These are phyloP conservation scores for Holothuria glaberrima DNA, from an alignment of 35 echinoderm and acorn worm species.

Conservation along the genomic window DNA sequence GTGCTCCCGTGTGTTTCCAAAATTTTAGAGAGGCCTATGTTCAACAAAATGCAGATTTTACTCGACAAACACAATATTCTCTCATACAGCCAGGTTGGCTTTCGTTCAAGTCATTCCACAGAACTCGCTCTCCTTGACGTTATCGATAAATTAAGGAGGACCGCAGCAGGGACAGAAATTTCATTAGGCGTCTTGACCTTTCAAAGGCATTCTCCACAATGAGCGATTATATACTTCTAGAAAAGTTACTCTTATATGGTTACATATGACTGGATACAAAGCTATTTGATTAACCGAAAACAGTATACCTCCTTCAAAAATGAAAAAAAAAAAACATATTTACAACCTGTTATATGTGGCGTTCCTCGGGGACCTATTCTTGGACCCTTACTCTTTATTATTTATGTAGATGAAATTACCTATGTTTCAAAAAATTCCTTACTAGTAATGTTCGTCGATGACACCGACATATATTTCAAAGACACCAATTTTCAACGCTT, in stretches of 20 bases:
- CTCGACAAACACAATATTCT: too few species aligned
- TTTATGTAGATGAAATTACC: not conserved
- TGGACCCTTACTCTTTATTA: constrained; percentile 5
- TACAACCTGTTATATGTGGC: not conserved
- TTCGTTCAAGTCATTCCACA: not conserved
- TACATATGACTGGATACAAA: not conserved
- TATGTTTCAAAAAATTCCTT: not conserved
- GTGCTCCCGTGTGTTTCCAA: too few species aligned
- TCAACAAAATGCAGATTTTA: too few species aligned
- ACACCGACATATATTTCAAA: constrained; percentile 5
- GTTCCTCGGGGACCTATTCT: not conserved
- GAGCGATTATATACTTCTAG: not conserved
- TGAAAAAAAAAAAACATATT: not conserved
- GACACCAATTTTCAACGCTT: not conserved
- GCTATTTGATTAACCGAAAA: not conserved
- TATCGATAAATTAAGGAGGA: not conserved
- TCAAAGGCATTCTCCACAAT: not conserved
- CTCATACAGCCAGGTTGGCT: too few species aligned
- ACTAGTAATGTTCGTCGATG: not conserved
- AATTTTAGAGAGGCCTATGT: too few species aligned
- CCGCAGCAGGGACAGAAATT: not conserved
- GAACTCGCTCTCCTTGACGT: not conserved
- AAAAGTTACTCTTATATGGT: not conserved
- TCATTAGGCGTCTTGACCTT: not conserved
- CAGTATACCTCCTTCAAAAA: not conserved